Conservation (phyloP, 1,140 invertebrate species). For the Sinonovacula constricta region DNA sequence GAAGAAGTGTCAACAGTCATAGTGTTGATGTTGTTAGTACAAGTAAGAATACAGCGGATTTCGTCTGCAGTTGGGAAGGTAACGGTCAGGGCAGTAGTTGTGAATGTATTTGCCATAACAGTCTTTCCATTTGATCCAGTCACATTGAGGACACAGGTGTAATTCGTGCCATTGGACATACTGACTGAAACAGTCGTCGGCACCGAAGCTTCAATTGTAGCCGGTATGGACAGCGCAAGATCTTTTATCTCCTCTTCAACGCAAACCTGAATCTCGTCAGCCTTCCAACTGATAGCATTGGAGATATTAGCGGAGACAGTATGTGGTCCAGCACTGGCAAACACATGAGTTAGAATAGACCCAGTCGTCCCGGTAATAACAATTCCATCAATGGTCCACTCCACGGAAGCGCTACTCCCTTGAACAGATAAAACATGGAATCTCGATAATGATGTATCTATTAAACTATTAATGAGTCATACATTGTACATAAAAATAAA, state of each 20-base stretch:
- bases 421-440: too few relatives aligned
- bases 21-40: slow-evolving; percentile 19
- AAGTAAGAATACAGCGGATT: neutral
- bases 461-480: too few relatives aligned
- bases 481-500: too few relatives aligned
- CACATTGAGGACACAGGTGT: slow-evolving; percentile 2
- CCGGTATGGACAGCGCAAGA: neutral
- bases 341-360: too few relatives aligned
- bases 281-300: slow-evolving; percentile 16
- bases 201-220: neutral
- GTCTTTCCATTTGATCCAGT: neutral
- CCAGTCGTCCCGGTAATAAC: too few relatives aligned
- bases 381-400: too few relatives aligned
- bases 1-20: neutral
- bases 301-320: slow-evolving; percentile 15
- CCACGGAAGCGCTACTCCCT: too few relatives aligned
- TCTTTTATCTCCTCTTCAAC: slow-evolving; percentile 17
- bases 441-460: too few relatives aligned
- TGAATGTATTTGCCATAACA: neutral
- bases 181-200: neutral
- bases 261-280: neutral
- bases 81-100: neutral
- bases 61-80: neutral
- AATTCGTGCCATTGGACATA: slow-evolving; percentile 16
- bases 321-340: slow-evolving; percentile 1